A percentile compares a stretch with the other conserved stretches of the same genome.
These are phyloP conservation scores for Cepphus grylle DNA, from an alignment of 2,113 vertebrate species.

Conservation along the genomic window DNA sequence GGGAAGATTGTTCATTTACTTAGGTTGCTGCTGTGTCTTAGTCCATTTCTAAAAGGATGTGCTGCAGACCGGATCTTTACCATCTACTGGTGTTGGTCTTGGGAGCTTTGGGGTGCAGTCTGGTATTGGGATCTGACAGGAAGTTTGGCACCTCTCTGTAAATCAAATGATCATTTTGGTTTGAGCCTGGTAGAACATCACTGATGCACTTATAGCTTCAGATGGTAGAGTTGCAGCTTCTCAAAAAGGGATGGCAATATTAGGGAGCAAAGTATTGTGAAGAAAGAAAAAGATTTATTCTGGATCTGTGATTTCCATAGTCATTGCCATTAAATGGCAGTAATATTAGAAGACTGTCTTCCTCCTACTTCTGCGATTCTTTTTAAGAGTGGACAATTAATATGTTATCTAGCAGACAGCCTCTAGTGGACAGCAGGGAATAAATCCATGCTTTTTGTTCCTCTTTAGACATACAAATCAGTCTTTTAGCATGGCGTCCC, in stretches of 20 bases:
- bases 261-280: background rate
- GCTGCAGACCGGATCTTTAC: background rate
- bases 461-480: background rate
- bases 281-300: background rate
- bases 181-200: background rate
- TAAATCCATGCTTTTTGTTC: background rate
- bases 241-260: background rate
- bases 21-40: background rate
- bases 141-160: background rate
- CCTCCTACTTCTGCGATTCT: background rate
- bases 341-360: background rate
- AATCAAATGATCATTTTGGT: background rate
- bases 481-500: background rate
- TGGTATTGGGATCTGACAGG: background rate
- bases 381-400: background rate
- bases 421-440: background rate
- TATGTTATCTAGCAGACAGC: background rate
- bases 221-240: background rate
- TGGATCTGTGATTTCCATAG: background rate
- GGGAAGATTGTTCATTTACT: background rate
- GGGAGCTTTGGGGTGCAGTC: background rate
- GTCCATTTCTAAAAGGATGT: background rate
- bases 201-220: background rate
- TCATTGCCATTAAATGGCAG: background rate
- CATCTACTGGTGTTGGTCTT: background rate